Evolutionary conservation across 2,888 invertebrate species (phyloP).

Genomic region (Pandemis cinnamomeana): DNA sequence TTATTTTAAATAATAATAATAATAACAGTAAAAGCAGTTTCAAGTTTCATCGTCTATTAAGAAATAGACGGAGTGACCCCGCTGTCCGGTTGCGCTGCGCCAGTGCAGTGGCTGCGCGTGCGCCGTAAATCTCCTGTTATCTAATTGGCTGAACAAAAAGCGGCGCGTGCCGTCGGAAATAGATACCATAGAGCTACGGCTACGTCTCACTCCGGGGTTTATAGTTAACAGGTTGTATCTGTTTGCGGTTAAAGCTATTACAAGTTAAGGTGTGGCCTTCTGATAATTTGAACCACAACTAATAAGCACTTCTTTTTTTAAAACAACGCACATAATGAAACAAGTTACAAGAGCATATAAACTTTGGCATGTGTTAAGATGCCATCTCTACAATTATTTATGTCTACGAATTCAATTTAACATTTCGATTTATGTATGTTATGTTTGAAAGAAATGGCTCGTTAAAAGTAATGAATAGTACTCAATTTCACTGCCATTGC

Average conservation of each 20-base stretch:
- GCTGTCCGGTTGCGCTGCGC: slow-evolving; percentile 40
- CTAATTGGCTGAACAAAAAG: slow-evolving; percentile 67
- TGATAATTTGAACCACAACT: slow-evolving; percentile 9
- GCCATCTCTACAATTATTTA: slow-evolving; percentile 11
- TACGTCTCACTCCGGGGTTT: slow-evolving; percentile 28
- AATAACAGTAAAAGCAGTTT: background rate
- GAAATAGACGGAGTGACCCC: slow-evolving; percentile 35
- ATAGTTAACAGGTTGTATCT: slow-evolving; percentile 16
- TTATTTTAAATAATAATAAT: no score
- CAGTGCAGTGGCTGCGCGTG: slow-evolving; percentile 48
- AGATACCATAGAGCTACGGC: slow-evolving; percentile 42
- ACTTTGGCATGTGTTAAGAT: background rate
- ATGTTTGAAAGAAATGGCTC: slow-evolving; percentile 36
- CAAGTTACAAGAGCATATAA: background rate
- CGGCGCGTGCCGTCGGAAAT: slow-evolving; percentile 62
- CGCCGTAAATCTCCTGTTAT: slow-evolving; percentile 65
- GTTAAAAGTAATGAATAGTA: slow-evolving; percentile 40
- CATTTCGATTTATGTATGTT: slow-evolving; percentile 35
- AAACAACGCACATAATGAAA: background rate
- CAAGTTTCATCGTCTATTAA: slow-evolving; percentile 11
- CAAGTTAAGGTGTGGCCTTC: slow-evolving; percentile 3
- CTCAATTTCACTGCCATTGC: slow-evolving; percentile 25
- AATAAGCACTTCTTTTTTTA: background rate
- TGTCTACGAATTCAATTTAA: slow-evolving; percentile 13
- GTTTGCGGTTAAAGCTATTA: slow-evolving; percentile 29